phyloP scores from a whole-genome alignment of 2,113 vertebrate species.

The Podocnemis expansa region DNA sequence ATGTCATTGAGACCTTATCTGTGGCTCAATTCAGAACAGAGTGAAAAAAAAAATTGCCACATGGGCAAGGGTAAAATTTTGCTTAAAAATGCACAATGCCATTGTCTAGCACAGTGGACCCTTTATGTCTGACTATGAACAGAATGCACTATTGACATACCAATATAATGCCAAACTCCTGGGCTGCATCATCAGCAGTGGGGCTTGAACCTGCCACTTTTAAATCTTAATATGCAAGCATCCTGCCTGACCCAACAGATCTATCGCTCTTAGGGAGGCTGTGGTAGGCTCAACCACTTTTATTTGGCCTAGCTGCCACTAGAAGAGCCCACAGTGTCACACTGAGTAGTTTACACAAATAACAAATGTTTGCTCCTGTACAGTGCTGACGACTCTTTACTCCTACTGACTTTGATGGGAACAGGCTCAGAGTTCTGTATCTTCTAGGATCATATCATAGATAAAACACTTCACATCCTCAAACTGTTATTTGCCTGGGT shows the following conservation, averaged over 20 bases:
- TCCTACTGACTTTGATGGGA: accelerated
- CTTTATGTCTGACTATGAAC: background rate
- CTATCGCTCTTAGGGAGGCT: background rate
- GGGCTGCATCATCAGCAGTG: background rate
- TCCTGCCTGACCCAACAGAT: background rate
- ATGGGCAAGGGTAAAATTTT: background rate
- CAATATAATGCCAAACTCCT: background rate
- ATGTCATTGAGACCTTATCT: background rate
- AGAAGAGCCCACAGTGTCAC: background rate
- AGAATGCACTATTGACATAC: background rate
- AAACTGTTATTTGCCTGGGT: background rate
- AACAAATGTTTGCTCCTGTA: accelerated
- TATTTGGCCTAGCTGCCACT: background rate
- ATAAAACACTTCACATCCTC: background rate
- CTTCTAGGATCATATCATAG: background rate
- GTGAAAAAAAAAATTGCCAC: background rate
- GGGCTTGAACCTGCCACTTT: background rate
- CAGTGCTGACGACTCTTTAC: background rate
- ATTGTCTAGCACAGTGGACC: background rate
- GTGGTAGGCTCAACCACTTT: background rate
- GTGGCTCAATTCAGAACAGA: background rate
- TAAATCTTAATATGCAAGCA: background rate
- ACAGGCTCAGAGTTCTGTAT: accelerated
- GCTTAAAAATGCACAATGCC: background rate
- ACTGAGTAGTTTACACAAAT: background rate